These are phyloP conservation scores for Chloropsis cyanopogon DNA, from an alignment of 2,113 vertebrate species.

Conservation along the genomic window DNA sequence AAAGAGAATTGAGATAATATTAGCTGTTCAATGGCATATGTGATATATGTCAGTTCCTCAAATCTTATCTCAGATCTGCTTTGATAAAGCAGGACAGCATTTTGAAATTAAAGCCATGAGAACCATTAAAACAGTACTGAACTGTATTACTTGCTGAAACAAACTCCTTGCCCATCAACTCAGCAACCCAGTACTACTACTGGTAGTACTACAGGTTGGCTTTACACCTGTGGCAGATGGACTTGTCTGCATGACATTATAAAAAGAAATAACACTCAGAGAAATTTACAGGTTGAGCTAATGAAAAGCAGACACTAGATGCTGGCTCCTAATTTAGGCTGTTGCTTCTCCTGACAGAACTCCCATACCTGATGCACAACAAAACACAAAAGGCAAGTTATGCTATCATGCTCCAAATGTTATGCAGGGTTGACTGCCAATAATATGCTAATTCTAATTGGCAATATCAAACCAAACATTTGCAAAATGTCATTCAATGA, in stretches of 20 bases:
- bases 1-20: neutral
- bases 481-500: neutral
- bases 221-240: neutral
- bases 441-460: slow-evolving; percentile 18
- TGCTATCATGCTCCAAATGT: neutral
- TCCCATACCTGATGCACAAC: neutral
- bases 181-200: neutral
- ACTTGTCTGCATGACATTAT: neutral
- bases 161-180: neutral
- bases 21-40: neutral
- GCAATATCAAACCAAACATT: slow-evolving; percentile 31
- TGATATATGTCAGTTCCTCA: neutral
- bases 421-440: neutral
- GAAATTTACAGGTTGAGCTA: neutral
- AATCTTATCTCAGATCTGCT: neutral
- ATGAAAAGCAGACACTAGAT: neutral
- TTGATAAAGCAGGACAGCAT: neutral
- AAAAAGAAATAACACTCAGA: neutral
- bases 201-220: neutral
- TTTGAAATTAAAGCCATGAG: neutral
- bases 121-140: neutral
- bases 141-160: neutral
- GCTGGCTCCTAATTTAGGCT: neutral
- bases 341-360: neutral
- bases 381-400: neutral